Conservation (phyloP, 2,113 vertebrate genomes). For the Cynocephalus volans region DNA sequence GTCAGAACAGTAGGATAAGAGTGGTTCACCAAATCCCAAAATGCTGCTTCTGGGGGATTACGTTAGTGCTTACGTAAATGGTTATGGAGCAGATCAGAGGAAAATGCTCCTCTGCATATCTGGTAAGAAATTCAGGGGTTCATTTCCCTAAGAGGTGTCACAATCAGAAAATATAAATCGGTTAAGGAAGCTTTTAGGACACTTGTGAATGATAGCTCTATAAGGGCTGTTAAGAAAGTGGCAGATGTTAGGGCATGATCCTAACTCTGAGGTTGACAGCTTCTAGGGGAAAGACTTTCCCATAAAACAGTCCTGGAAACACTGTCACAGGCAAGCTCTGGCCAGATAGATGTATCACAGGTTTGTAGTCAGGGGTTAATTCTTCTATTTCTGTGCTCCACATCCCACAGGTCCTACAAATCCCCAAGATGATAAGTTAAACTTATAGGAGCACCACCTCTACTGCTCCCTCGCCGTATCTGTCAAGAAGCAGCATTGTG, state of each 20-base stretch:
- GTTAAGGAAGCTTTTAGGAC: background rate
- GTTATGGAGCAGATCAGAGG: background rate
- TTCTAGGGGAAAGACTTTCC: slow-evolving; percentile 29
- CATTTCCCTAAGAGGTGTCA: slow-evolving; percentile 1
- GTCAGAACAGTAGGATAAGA: background rate
- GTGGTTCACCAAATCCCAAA: background rate
- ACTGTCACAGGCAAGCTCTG: background rate
- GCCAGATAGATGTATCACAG: background rate
- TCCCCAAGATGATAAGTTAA: background rate
- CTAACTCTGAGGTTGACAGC: background rate
- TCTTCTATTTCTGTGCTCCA: slow-evolving; percentile 52
- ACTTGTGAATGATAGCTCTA: background rate
- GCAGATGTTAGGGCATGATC: background rate
- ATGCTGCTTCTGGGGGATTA: background rate
- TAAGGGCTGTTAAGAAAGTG: background rate
- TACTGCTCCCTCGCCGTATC: background rate
- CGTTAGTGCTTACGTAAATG: background rate
- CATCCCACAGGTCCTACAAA: background rate
- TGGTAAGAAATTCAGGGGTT: background rate
- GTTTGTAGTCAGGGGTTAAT: slow-evolving; percentile 34
- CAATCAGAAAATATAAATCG: background rate
- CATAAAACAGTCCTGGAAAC: background rate
- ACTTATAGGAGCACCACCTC: background rate
- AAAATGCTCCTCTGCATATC: background rate
- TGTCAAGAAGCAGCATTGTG: background rate